phyloP scores from a whole-genome alignment of 1,140 invertebrate genomes.

The Lepidurus apus region DNA sequence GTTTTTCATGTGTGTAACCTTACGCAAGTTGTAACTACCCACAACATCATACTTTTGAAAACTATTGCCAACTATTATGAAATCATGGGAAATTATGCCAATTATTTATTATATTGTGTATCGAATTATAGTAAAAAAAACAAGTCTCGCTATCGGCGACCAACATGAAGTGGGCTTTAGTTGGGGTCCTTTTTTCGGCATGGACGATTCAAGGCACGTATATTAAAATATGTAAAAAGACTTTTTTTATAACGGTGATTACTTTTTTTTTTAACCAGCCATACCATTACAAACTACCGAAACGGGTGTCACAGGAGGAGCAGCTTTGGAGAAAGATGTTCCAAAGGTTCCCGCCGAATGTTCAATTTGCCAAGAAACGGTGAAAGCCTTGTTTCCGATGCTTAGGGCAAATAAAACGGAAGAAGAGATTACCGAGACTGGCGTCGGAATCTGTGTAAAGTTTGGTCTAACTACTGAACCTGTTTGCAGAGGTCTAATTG shows the following conservation, averaged over 20 bases:
- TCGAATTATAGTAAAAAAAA: neutral
- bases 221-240: neutral
- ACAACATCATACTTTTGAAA: neutral
- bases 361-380: neutral
- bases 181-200: neutral
- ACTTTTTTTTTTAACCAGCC: neutral
- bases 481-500: neutral
- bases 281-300: neutral
- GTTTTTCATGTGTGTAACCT: no score
- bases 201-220: neutral
- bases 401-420: constrained; percentile 6
- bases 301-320: neutral
- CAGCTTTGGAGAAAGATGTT: neutral
- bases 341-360: neutral
- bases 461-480: neutral
- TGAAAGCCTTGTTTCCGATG: neutral
- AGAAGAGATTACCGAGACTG: constrained; percentile 23
- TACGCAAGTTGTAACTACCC: no score
- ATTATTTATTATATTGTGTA: neutral
- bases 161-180: neutral
- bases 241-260: neutral
- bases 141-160: neutral
- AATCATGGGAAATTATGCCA: neutral
- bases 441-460: neutral
- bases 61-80: neutral